These are phyloP conservation scores for Hyphantria cunea DNA, from an alignment of 1,140 invertebrate species.

Conservation along the genomic window DNA sequence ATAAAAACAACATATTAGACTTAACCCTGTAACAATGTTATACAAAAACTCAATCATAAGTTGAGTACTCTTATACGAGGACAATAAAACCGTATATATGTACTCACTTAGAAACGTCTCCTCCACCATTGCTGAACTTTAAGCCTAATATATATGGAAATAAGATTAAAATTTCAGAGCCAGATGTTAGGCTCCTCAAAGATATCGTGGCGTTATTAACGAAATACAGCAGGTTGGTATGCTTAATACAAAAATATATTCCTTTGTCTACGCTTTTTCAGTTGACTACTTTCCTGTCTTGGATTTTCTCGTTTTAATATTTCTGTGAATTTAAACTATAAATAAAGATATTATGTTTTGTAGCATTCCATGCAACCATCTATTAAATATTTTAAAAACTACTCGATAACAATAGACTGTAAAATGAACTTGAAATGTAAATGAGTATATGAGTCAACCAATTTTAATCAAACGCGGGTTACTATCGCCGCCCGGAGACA, in stretches of 20 bases:
- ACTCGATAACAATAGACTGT: no score
- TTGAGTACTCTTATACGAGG: conserved; percentile 13
- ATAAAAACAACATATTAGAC: conserved; percentile 25
- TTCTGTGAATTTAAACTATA: not conserved
- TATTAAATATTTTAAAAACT: not conserved
- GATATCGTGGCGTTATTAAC: conserved; percentile 28
- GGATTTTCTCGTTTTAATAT: conserved; percentile 2
- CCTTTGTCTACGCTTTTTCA: conserved; percentile 22
- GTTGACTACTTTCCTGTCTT: conserved; percentile 1
- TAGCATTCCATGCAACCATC: not conserved
- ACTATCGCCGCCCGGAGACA: no score
- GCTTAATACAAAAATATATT: conserved; percentile 31
- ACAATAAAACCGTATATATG: conserved; percentile 24
- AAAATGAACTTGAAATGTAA: no score
- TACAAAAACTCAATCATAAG: conserved; percentile 29
- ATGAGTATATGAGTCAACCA: no score
- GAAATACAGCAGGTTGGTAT: conserved; percentile 29
- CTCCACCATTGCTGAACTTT: conserved; percentile 7
- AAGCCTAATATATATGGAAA: conserved; percentile 22
- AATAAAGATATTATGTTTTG: not conserved
- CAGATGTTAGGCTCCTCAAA: conserved; percentile 15
- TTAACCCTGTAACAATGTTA: conserved; percentile 17
- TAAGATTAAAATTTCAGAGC: conserved; percentile 27
- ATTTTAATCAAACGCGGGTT: no score
- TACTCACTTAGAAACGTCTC: conserved; percentile 18